Conservation (phyloP, 2,888 invertebrate genomes). For the Agrochola lota region DNA sequence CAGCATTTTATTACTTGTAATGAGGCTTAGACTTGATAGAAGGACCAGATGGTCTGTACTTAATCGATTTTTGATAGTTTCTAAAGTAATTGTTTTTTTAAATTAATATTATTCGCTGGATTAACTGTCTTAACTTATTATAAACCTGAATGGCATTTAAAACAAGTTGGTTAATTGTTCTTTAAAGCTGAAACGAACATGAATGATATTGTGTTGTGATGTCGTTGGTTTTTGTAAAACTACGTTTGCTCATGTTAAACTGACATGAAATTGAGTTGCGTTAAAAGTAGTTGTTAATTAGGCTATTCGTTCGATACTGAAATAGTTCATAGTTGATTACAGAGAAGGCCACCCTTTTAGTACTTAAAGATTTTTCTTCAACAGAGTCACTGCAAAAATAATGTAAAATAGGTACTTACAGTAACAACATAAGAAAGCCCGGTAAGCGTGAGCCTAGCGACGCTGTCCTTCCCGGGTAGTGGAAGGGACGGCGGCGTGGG, state of each 20-base stretch:
- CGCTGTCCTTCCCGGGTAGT: slow-evolving; percentile 93
- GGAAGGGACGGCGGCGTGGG: slow-evolving; percentile 80
- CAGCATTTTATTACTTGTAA: slow-evolving; percentile 23
- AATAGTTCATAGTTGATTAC: neutral
- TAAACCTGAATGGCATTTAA: neutral
- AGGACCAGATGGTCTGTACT: slow-evolving; percentile 14
- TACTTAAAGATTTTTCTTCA: neutral
- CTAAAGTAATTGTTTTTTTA: neutral
- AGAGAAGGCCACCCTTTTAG: neutral
- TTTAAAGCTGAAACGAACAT: neutral
- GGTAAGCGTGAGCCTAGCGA: slow-evolving; percentile 95
- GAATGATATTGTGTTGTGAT: neutral
- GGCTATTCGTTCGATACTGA: neutral
- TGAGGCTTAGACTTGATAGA: slow-evolving; percentile 5
- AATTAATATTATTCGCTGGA: neutral
- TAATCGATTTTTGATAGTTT: slow-evolving; percentile 14
- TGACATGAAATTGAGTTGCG: neutral
- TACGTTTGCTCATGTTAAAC: neutral
- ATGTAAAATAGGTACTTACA: slow-evolving; percentile 88
- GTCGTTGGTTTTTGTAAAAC: neutral
- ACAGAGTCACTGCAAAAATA: neutral
- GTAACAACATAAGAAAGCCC: slow-evolving; percentile 95
- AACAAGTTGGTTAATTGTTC: neutral
- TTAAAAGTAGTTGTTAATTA: no score
- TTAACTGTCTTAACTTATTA: neutral